Percentiles rank a stretch among this genome's conserved stretches.
Evolutionary conservation across 1,140 invertebrate species (phyloP).

Genomic region (Monochamus saltuarius): DNA sequence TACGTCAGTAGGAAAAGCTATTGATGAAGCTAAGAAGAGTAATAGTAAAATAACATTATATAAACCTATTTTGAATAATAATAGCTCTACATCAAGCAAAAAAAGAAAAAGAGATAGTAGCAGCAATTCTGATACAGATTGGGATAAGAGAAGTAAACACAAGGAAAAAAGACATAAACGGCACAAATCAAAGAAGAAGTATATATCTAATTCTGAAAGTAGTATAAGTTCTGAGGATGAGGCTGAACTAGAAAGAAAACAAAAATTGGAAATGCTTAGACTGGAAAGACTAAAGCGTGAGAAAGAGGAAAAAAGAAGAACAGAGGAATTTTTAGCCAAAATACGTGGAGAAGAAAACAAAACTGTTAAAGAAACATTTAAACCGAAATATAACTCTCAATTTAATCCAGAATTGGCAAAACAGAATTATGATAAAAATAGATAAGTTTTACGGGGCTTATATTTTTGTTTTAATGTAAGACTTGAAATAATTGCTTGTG

Average conservation of each 20-base stretch:
- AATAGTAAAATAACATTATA: background rate
- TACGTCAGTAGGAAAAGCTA: conserved; percentile 39
- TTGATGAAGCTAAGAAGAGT: background rate
- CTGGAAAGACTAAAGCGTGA: conserved; percentile 79
- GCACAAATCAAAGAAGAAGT: conserved; percentile 43
- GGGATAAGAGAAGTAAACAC: conserved; percentile 28
- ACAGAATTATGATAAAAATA: conserved; percentile 63
- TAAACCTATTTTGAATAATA: background rate
- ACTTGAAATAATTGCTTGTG: too few relatives aligned
- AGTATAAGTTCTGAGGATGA: conserved; percentile 36
- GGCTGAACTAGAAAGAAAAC: conserved; percentile 49
- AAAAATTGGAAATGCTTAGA: conserved; percentile 73
- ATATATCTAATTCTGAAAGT: conserved; percentile 32
- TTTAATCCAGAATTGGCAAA: conserved; percentile 87
- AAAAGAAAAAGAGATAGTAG: conserved; percentile 17
- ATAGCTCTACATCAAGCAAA: background rate
- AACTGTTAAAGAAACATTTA: conserved; percentile 50
- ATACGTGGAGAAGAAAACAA: conserved; percentile 55
- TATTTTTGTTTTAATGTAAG: too few relatives aligned
- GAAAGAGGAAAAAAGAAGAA: conserved; percentile 68
- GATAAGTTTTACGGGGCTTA: too few relatives aligned
- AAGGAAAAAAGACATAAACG: conserved; percentile 17
- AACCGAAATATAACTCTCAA: conserved; percentile 89
- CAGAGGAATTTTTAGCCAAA: conserved; percentile 69
- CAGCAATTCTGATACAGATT: background rate